phyloP scores from a whole-genome alignment of 2,888 invertebrate genomes.

The Hirtodrosophila duncani region DNA sequence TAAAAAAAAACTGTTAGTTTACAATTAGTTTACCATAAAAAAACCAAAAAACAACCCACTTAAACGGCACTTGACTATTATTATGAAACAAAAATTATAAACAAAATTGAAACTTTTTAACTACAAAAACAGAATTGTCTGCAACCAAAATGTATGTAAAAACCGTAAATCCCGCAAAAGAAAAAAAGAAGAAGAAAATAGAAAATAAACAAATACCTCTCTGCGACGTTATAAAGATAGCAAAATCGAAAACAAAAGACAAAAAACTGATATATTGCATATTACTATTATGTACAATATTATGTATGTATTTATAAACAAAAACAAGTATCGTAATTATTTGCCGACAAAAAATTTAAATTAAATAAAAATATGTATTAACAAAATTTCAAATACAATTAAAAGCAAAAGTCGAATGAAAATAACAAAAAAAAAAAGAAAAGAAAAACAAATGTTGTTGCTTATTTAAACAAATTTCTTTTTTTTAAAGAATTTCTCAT shows the following conservation, averaged over 20 bases:
- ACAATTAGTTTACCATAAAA: conserved; percentile 23
- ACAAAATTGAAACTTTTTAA: too few relatives aligned
- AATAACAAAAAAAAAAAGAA: conserved; percentile 44
- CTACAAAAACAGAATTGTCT: not conserved
- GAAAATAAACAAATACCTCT: conserved; percentile 35
- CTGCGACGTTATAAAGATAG: conserved; percentile 22
- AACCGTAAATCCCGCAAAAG: too few relatives aligned
- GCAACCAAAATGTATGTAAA: conserved; percentile 27
- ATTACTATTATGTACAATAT: conserved; percentile 29
- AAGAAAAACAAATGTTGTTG: conserved; percentile 52
- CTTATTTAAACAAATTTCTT: conserved; percentile 49
- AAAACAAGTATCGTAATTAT: conserved; percentile 57
- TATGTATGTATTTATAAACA: conserved; percentile 57
- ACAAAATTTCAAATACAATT: conserved; percentile 67
- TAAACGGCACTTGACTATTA: too few relatives aligned
- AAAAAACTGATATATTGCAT: conserved; percentile 23
- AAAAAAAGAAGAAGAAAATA: too few relatives aligned
- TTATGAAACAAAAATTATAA: too few relatives aligned
- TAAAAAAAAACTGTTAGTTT: conserved; percentile 49
- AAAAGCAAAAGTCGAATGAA: conserved; percentile 61
- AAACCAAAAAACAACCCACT: conserved; percentile 10
- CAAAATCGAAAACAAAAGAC: conserved; percentile 1
- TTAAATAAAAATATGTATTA: too few relatives aligned
- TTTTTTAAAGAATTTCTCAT: not conserved
- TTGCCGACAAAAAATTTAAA: conserved; percentile 68